Base-by-base conservation (phyloP, 2,888 invertebrate species). In the Stenodera caucasica region DNA sequence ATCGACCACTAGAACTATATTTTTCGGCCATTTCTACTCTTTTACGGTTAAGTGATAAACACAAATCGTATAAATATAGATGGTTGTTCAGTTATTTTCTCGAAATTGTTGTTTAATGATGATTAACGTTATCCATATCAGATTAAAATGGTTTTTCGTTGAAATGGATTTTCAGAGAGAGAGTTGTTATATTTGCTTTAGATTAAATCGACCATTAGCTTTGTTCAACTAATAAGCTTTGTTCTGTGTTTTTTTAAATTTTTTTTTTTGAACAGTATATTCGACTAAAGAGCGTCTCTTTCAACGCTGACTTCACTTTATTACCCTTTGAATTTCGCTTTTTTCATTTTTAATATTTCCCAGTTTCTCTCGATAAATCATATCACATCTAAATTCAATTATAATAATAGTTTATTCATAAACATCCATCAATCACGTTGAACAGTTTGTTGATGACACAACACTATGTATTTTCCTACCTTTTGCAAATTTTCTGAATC, bases 41-140 rank as follows among this genome's bases (percentile, higher is more conserved):
- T 51, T n/a, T n/a, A n/a, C n/a, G n/a, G n/a, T n/a, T n/a, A n/a
- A n/a, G n/a, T 12, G 33, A 33, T n/a, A n/a, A 33, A 33, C 6
- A 58, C 51, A 55, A 63, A 56, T 40, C 40, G 29, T 32, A 51
- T 58, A 53, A 58, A 59, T 14, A 35, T 35, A n/a, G 14, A 35
- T 5, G 6, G n/a, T 4, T 35, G 26, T 26, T 26, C 11, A 9
- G 7, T 11, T 6, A 40, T 40, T 21, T 18, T 12, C 40, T 18
- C 40, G 11, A 61, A 57, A 61, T 61, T 55, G 61, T 61, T 58
- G 61, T 57, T 61, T 61, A 58, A 61, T 49, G 61, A 58, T 55
- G 58, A 61, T 55, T 55, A 58, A 61, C 49, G 57, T 50, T 61
- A 61, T 54, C 40, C 53, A 50, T 57, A 60, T 53, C 45, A 51